A percentile compares a stretch with the other conserved stretches of the same genome.
phyloP scores from a whole-genome alignment of 2,888 invertebrate species.

The Acanthopleura granulata region DNA sequence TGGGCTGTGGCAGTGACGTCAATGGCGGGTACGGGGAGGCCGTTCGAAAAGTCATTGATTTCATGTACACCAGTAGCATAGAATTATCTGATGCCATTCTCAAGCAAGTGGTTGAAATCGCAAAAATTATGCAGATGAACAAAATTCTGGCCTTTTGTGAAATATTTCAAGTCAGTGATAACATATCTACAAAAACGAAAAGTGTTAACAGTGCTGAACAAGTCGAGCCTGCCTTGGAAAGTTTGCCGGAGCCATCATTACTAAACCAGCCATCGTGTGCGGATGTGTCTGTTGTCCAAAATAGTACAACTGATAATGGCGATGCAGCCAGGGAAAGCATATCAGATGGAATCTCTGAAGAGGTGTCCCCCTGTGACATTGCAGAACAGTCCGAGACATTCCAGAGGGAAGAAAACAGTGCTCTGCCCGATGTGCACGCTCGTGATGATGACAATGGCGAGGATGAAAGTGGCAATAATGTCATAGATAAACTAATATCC shows the following conservation, averaged over 20 bases:
- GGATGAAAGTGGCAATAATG: not conserved
- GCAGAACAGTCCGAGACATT: no score
- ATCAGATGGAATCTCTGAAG: no score
- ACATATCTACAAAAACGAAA: no score
- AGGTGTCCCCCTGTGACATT: no score
- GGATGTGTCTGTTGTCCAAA: not conserved
- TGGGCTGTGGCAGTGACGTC: slow-evolving; percentile 34
- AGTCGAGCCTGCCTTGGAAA: no score
- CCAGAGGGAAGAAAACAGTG: no score
- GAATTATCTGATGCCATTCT: slow-evolving; percentile 42
- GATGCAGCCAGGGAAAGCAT: not conserved
- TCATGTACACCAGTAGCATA: slow-evolving; percentile 63
- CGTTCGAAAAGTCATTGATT: slow-evolving; percentile 60
- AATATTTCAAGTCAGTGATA: not conserved
- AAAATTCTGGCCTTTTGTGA: slow-evolving; percentile 43
- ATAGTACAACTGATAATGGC: not conserved
- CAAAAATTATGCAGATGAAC: slow-evolving; percentile 63
- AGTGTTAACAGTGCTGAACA: no score
- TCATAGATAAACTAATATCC: not conserved
- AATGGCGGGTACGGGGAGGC: slow-evolving; percentile 56
- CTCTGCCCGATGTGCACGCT: no score
- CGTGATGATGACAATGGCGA: not conserved
- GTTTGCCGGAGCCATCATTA: no score
- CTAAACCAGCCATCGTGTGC: not conserved
- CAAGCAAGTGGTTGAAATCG: slow-evolving; percentile 58